Base-by-base conservation (phyloP, 2,113 vertebrate genomes). In the Nanorana parkeri region DNA sequence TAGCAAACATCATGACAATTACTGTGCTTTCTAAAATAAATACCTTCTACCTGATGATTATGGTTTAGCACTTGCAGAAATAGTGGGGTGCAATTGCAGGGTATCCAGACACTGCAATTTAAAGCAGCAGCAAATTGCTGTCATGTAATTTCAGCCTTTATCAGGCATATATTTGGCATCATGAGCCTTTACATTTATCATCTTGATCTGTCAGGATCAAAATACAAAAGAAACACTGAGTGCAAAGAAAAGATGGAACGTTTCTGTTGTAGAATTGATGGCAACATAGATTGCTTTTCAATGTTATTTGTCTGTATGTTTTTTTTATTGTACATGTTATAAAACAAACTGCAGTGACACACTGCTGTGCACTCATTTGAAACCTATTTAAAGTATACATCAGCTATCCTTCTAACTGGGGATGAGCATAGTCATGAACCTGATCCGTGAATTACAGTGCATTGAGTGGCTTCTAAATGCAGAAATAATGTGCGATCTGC, bases 91-190 rank as follows among this genome's bases (percentile, higher is more conserved):
- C 68, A 73, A 73, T 73, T 81, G 60, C 79, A 55, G 60, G 24
- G 78, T 71, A 81, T 81, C 58, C n/a, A 63, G 68, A 81, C 64
- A 51, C 60, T 72, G 68, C 68, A 81, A 73, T 81, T 81, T 73
- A 32, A 17, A 60, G 41, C 24, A 1, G 69, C 58, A 64, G 58
- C 58, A 81, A 19, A 61, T 63, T 81, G 60, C 41, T 73, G 47
- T 73, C 60, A 41, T 81, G 23, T 81, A 36, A 81, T 81, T 81
- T 81, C 20, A 21, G 51, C 28, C 17, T 17, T 64, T 81, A 64
- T 72, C 41, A 72, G 41, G 47, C 58, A 80, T 60, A 73, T 17
- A 64, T 73, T 71, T 64, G 68, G 29, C 68, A 81, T 24, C 67
- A 29, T 17, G 63, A 69, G 72, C 24, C 79, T 65, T 65, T 81